Conservation (phyloP, 2,888 invertebrate genomes). For the Diachrysia chrysitis region DNA sequence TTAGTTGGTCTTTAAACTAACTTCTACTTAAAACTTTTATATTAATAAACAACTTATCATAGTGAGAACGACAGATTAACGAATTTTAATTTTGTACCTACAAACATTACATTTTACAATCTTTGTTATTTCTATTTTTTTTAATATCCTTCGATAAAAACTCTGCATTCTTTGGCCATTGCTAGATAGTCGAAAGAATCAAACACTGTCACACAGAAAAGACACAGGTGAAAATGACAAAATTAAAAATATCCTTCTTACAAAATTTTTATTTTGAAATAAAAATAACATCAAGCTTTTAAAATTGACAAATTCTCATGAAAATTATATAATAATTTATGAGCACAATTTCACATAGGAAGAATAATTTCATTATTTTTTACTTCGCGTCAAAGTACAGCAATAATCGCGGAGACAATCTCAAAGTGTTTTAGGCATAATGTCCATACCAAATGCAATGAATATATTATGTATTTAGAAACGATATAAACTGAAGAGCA, state of each 20-base stretch:
- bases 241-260: conserved; percentile 68
- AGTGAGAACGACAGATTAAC: too few species aligned
- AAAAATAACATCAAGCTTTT: conserved; percentile 88
- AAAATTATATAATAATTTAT: conserved; percentile 84
- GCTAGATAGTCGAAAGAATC: too few species aligned
- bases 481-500: conserved; percentile 45
- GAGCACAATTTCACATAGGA: conserved; percentile 85
- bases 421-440: conserved; percentile 62
- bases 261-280: conserved; percentile 86
- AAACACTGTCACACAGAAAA: neutral
- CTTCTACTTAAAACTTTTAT: too few species aligned
- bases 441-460: conserved; percentile 39
- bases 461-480: conserved; percentile 34
- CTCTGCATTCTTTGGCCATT: too few species aligned
- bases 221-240: conserved; percentile 1
- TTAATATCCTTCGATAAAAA: too few species aligned
- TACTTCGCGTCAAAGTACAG: conserved; percentile 69
- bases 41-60: too few species aligned
- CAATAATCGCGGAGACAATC: conserved; percentile 70
- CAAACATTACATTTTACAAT: too few species aligned
- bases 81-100: too few species aligned
- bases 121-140: too few species aligned
- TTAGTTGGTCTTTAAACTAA: too few species aligned
- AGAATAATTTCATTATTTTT: conserved; percentile 74
- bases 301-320: conserved; percentile 85